phyloP scores from a whole-genome alignment of 2,113 vertebrate species.

The Anguilla rostrata region DNA sequence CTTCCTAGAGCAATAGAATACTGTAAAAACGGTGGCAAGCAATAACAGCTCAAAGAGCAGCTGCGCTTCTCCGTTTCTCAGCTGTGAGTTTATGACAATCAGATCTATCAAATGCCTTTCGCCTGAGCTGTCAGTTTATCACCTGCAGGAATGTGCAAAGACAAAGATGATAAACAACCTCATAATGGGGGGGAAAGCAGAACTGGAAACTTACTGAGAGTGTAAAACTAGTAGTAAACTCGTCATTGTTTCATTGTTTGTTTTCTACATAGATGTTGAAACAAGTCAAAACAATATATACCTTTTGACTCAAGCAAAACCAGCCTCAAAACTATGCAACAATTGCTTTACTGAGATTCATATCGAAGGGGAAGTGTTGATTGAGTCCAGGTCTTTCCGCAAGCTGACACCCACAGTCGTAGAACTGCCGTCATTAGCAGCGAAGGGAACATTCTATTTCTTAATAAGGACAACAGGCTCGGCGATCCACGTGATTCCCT shows the following conservation, averaged over 20 bases:
- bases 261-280: background rate
- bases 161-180: background rate
- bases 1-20: background rate
- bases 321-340: too few species aligned
- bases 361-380: too few species aligned
- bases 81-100: background rate
- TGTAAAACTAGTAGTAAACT: background rate
- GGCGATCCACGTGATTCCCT: too few species aligned
- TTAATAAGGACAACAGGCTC: background rate
- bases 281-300: too few species aligned
- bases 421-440: background rate
- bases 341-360: too few species aligned
- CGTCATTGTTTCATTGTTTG: background rate
- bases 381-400: too few species aligned
- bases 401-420: background rate
- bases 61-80: background rate
- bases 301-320: too few species aligned
- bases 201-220: background rate
- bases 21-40: background rate
- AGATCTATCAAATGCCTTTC: background rate
- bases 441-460: background rate
- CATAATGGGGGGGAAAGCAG: background rate
- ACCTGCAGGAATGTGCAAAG: too few species aligned
- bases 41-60: background rate
- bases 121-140: background rate